Evolutionary conservation across 2,797 vertebrate genomes (phyloP).

Genomic region (Rallus crepitans): DNA sequence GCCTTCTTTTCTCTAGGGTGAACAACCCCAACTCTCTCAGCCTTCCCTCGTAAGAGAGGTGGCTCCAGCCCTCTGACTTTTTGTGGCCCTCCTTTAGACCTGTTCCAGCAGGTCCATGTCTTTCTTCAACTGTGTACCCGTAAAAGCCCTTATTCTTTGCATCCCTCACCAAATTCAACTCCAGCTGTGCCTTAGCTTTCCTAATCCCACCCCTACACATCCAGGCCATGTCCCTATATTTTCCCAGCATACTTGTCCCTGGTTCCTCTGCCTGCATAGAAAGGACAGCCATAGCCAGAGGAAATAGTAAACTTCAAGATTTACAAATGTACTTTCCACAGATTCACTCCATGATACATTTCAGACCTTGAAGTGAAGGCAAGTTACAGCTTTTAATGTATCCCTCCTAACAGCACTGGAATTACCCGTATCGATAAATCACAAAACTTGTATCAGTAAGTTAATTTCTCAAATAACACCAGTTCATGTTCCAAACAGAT

Average conservation of each 20-base stretch:
- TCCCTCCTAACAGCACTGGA: not conserved
- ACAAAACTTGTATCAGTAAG: not conserved
- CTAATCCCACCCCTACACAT: not conserved
- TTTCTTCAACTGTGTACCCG: not conserved
- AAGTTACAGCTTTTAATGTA: not conserved
- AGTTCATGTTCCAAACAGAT: not conserved
- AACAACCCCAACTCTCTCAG: not conserved
- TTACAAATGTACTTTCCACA: not conserved
- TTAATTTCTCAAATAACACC: not conserved
- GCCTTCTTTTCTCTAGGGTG: not conserved
- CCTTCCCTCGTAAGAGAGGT: fast-evolving
- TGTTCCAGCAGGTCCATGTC: too few relatives aligned
- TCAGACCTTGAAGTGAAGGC: not conserved
- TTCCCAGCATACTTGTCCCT: not conserved
- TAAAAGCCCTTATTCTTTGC: not conserved
- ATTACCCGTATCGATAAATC: not conserved
- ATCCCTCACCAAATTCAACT: not conserved
- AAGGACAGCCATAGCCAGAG: not conserved
- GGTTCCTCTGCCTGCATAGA: not conserved
- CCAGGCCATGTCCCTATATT: not conserved
- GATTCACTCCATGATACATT: not conserved
- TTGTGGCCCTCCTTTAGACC: not conserved
- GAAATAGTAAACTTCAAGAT: not conserved
- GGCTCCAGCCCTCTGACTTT: not conserved
- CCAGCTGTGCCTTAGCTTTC: not conserved